Conservation (phyloP, 2,113 vertebrate species). For the Lophura nycthemera region DNA sequence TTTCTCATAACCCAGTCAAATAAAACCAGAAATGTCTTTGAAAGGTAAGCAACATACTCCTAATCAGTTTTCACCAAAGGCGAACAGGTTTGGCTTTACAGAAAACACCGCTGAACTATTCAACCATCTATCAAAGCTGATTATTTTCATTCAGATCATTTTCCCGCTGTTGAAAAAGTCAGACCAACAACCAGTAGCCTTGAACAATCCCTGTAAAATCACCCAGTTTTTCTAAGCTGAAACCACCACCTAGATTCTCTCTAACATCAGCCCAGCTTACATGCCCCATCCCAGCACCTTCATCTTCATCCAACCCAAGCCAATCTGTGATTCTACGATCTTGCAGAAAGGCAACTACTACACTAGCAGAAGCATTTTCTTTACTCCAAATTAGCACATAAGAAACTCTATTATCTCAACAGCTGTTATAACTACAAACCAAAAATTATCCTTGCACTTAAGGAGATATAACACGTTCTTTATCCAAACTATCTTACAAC, state of each 20-base stretch:
- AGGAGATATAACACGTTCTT: fast-evolving
- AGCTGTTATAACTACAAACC: fast-evolving
- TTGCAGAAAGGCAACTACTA: fast-evolving
- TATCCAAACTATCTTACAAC: fast-evolving
- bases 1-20: neutral
- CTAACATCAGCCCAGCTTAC: neutral
- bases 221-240: neutral
- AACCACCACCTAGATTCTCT: fast-evolving
- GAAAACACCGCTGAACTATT: neutral
- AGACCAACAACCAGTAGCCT: neutral
- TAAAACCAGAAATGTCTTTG: neutral
- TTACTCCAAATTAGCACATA: fast-evolving
- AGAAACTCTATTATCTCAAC: neutral
- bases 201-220: neutral
- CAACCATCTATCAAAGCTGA: neutral
- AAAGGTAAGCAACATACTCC: neutral
- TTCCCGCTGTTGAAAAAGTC: neutral
- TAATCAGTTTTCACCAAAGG: neutral
- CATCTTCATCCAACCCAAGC: too few species aligned
- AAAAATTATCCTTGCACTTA: fast-evolving
- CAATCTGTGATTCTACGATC: neutral
- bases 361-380: fast-evolving
- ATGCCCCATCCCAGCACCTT: too few species aligned
- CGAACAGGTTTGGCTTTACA: neutral
- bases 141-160: fast-evolving